Evolutionary conservation across 1,140 invertebrate genomes (phyloP), one percentile per base, ranked within the genome.

Genomic region (Melipona quadrifasciata): DNA sequence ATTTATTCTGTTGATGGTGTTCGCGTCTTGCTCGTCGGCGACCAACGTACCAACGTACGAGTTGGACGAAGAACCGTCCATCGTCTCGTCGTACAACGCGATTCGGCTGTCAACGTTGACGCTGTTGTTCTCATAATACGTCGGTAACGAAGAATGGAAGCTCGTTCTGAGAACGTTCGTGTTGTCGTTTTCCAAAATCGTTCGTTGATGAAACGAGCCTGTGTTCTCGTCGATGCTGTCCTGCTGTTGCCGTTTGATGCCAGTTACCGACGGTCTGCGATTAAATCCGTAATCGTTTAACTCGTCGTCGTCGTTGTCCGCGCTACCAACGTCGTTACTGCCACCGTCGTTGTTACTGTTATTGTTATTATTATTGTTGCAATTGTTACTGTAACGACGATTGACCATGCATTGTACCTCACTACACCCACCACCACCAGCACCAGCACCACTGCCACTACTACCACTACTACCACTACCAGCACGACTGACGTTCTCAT

Each of bases 201-300:
- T 17, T 11, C 74, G 91, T 86, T 98, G 97, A 87, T 98, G 97
- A 0, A 98, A 93, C 19, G 58, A 61, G n/a, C 39, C 39, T 10
- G 24, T 12, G n/a, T 98, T 97, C 90, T 98, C 97, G 0, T 97
- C 97, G 0, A 97, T 96, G 51, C 97, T 97, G 71, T 97, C 97
- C 61, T 97, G 95, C 0, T 96, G 95, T 57, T 97, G 95, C 0
- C 96, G 96, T 88, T 96, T 96, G 61, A 97, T 97, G 0, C 97
- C 97, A 0, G 97, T 95, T 2, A 98, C 98, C 0, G 97, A 97
- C 0, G 98, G 98, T 16, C 98, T 95, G n/a, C 97, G 95, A 90
- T 97, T 97, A 92, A 99, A 98, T 11, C 98, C 98, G 86, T 98
- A 98, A 90, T 98, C 97, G 86, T 98, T 98, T 85, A 97, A 96